These are phyloP conservation scores for Clanis bilineata DNA, from an alignment of 2,888 invertebrate species.

Conservation along the genomic window DNA sequence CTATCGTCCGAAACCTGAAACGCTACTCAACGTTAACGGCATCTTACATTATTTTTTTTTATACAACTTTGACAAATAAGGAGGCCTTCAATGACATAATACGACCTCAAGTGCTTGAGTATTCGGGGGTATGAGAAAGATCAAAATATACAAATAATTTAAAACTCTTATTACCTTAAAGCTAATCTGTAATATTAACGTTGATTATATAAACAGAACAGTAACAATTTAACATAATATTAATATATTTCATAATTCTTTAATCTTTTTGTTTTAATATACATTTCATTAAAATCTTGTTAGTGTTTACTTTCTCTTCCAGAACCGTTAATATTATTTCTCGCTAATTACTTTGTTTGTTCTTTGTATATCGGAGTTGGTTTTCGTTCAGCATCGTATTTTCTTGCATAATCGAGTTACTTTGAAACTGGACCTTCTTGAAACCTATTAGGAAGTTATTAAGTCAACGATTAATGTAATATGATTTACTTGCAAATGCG, in stretches of 20 bases:
- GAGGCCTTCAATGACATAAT: too few species aligned
- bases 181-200: not conserved
- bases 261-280: not conserved
- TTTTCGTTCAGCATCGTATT: not conserved
- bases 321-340: not conserved
- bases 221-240: too few species aligned
- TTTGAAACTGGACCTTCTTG: slow-evolving; percentile 2
- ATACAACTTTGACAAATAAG: too few species aligned
- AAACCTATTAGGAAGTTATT: not conserved
- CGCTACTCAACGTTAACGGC: too few species aligned
- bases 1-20: too few species aligned
- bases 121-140: too few species aligned
- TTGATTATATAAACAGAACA: not conserved
- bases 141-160: too few species aligned
- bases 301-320: not conserved
- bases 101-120: too few species aligned
- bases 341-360: slow-evolving; percentile 1
- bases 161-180: too few species aligned
- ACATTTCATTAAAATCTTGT: not conserved
- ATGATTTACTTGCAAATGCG: not conserved
- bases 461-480: not conserved
- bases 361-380: not conserved
- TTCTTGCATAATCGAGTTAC: slow-evolving; percentile 2
- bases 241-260: not conserved
- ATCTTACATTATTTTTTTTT: too few species aligned